These are phyloP conservation scores for Drepanosiphum platanoidis DNA, from an alignment of 2,888 invertebrate genomes.

Conservation along the genomic window DNA sequence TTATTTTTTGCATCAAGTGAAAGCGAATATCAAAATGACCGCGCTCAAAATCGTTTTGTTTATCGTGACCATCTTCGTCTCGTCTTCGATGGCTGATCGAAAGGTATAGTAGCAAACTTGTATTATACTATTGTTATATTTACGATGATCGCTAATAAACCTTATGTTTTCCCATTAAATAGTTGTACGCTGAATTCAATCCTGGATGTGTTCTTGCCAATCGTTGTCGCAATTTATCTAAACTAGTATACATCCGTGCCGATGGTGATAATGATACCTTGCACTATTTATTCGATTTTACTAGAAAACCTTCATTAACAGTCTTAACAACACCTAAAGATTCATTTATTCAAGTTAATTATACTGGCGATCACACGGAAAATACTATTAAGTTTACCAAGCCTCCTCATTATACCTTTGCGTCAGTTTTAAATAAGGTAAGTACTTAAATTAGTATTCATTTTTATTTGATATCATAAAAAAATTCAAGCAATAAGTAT, in stretches of 20 bases:
- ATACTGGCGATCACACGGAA: slow-evolving; percentile 68
- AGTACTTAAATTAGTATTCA: slow-evolving; percentile 56
- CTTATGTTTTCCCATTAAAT: background rate
- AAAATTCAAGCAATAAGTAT: too few relatives aligned
- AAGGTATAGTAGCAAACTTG: slow-evolving; percentile 16
- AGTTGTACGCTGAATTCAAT: slow-evolving; percentile 36
- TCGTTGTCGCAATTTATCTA: slow-evolving; percentile 11
- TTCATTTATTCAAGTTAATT: slow-evolving; percentile 70
- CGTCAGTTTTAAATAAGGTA: slow-evolving; percentile 74
- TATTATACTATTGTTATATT: background rate
- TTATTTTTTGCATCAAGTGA: background rate
- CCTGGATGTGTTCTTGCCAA: background rate
- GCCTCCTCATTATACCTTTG: slow-evolving; percentile 72
- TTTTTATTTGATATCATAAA: background rate
- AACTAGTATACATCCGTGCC: slow-evolving; percentile 71
- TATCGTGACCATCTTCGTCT: background rate
- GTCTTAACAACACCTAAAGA: slow-evolving; percentile 70
- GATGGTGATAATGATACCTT: slow-evolving; percentile 72
- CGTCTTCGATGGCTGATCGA: background rate
- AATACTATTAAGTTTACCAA: slow-evolving; percentile 68
- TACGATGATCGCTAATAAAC: background rate
- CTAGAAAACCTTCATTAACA: slow-evolving; percentile 72
- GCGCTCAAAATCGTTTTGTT: background rate
- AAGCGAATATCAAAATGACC: slow-evolving; percentile 12
- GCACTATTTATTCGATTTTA: slow-evolving; percentile 77